Evolutionary conservation across 2,888 invertebrate genomes (phyloP).

Genomic region (Rotaria macrura): DNA sequence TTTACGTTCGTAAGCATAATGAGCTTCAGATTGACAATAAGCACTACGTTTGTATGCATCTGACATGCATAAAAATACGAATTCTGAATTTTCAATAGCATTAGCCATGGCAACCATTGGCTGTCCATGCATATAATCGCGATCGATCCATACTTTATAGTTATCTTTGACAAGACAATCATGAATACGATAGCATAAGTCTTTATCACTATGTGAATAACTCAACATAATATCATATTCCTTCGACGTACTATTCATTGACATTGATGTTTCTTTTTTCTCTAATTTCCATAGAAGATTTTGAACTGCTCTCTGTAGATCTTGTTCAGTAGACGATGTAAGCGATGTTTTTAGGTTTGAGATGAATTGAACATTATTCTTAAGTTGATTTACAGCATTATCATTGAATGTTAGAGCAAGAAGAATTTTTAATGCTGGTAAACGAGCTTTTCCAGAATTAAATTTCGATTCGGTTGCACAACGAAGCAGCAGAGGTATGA

Average conservation of each 20-base stretch:
- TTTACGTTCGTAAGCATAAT: neutral
- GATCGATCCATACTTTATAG: neutral
- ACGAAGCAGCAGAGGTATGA: neutral
- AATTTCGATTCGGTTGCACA: neutral
- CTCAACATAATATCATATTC: conserved; percentile 1
- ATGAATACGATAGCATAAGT: neutral
- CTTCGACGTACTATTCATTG: neutral
- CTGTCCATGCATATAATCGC: neutral
- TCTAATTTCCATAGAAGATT: neutral
- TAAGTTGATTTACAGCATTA: neutral
- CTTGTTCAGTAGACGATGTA: neutral
- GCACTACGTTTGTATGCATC: conserved; percentile 4
- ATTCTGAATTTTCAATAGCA: neutral
- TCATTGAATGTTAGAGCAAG: neutral
- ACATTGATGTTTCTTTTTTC: neutral
- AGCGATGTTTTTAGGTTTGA: neutral
- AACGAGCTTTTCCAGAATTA: neutral
- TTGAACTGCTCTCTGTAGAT: neutral
- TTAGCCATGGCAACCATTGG: neutral
- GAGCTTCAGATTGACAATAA: conserved; percentile 15
- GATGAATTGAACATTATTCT: neutral
- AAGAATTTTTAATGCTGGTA: neutral
- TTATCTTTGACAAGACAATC: neutral
- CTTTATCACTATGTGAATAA: neutral
- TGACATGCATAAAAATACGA: neutral